Evolutionary conservation across 1,140 invertebrate species (phyloP).

Genomic region (Drosophila baimaii): DNA sequence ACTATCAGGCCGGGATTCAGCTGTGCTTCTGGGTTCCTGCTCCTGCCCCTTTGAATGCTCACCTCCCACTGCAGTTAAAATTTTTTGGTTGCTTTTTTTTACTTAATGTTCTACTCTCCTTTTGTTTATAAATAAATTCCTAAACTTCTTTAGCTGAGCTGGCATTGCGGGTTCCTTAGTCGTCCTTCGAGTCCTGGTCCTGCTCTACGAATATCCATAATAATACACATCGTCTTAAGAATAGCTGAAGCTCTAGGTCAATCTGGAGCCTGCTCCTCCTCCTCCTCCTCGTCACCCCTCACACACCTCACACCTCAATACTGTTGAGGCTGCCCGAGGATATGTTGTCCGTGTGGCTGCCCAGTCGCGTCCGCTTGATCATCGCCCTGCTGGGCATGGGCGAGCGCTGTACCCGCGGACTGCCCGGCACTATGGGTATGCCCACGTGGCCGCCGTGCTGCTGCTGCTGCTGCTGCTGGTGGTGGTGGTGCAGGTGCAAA

Average conservation of each 20-base stretch:
- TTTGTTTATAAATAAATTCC: constrained; percentile 1
- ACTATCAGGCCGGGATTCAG: constrained; percentile 36
- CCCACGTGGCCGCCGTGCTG: constrained; percentile 57
- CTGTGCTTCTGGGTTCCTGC: background rate
- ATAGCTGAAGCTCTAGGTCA: constrained; percentile 11
- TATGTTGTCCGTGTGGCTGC: constrained; percentile 83
- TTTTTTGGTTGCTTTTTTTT: constrained; percentile 5
- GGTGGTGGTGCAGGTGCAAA: constrained; percentile 45
- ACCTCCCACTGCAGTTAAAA: background rate
- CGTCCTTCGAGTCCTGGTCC: too few species aligned
- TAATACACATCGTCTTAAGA: constrained; percentile 22
- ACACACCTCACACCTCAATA: constrained; percentile 74
- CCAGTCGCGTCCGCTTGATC: constrained; percentile 78
- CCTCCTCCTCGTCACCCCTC: constrained; percentile 1
- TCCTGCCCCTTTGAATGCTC: background rate
- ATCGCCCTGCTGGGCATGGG: constrained; percentile 79
- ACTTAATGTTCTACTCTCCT: constrained; percentile 3
- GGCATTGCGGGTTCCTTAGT: background rate
- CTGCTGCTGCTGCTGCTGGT: constrained; percentile 42
- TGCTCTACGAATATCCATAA: constrained; percentile 28
- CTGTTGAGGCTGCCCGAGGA: constrained; percentile 84
- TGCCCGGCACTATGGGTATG: constrained; percentile 80
- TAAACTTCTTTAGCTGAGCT: constrained; percentile 11
- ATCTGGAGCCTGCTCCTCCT: background rate
- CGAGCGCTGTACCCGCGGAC: constrained; percentile 80